Evolutionary conservation across 1,140 invertebrate genomes (phyloP).

Genomic region (Mya arenaria): DNA sequence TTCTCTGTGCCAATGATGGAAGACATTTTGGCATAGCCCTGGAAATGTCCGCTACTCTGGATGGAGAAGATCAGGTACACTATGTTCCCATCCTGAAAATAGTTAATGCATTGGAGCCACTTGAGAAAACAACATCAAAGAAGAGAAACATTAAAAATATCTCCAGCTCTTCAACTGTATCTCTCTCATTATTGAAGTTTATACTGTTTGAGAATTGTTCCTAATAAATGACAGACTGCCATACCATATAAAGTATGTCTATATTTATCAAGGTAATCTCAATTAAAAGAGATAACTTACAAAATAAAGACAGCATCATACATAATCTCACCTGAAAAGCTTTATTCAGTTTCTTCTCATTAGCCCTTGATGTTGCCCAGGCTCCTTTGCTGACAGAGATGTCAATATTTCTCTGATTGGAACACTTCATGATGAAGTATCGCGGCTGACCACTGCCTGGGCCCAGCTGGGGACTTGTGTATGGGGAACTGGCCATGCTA

Average conservation of each 20-base stretch:
- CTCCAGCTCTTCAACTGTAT: too few species aligned
- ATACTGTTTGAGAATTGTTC: too few species aligned
- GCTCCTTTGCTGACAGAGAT: slow-evolving; percentile 80
- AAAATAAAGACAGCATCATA: too few species aligned
- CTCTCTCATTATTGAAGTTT: too few species aligned
- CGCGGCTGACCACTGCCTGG: slow-evolving; percentile 42
- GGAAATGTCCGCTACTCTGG: slow-evolving; percentile 83
- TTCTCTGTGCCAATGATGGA: slow-evolving; percentile 77
- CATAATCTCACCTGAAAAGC: slow-evolving; percentile 79
- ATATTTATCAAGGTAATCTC: too few species aligned
- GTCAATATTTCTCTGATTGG: slow-evolving; percentile 81
- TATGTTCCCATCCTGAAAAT: slow-evolving; percentile 82
- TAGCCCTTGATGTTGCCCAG: slow-evolving; percentile 82
- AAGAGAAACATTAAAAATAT: too few species aligned
- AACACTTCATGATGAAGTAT: slow-evolving; percentile 83
- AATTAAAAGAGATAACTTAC: too few species aligned
- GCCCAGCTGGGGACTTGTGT: slow-evolving; percentile 67
- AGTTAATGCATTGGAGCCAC: too few species aligned
- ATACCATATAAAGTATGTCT: too few species aligned
- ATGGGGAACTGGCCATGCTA: slow-evolving; percentile 73
- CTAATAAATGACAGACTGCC: too few species aligned
- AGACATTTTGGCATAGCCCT: slow-evolving; percentile 83
- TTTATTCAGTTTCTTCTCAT: slow-evolving; percentile 81
- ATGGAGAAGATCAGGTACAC: slow-evolving; percentile 83
- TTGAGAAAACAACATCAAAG: too few species aligned